phyloP scores from a whole-genome alignment of 1,140 invertebrate species.

The Spodoptera litura region DNA sequence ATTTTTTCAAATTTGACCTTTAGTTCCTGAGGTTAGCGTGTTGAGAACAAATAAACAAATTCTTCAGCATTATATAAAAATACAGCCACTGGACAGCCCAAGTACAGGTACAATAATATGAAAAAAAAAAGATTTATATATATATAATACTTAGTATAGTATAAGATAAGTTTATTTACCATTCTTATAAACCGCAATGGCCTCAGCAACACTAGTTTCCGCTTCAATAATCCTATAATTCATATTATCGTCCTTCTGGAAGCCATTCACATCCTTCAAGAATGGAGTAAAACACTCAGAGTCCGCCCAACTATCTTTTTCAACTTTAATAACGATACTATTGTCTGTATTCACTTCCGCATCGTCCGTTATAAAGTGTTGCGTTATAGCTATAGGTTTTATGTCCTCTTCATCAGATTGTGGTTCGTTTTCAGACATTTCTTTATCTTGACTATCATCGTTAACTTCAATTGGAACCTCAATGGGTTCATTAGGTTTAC shows the following conservation, averaged over 20 bases:
- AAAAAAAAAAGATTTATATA: not conserved
- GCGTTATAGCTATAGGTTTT: conserved; percentile 12
- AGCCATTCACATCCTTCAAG: conserved; percentile 63
- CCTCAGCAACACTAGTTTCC: conserved; percentile 62
- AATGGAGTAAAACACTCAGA: conserved; percentile 65
- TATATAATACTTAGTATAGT: not conserved
- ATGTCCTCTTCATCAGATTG: conserved; percentile 7
- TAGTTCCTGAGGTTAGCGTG: no score
- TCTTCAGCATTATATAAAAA: no score
- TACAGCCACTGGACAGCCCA: no score
- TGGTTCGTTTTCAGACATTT: not conserved
- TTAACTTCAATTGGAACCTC: not conserved
- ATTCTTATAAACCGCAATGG: conserved; percentile 61
- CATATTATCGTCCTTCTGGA: conserved; percentile 54
- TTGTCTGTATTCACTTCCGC: conserved; percentile 48
- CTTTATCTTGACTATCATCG: not conserved
- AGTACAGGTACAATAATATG: no score
- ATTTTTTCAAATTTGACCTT: no score
- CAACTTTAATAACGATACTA: conserved; percentile 60
- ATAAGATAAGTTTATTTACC: conserved; percentile 53
- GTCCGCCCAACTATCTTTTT: conserved; percentile 59
- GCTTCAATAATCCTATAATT: conserved; percentile 51
- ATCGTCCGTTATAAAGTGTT: conserved; percentile 8
- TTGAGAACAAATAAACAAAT: no score
- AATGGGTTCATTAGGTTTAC: not conserved